Conservation (phyloP, 2,888 invertebrate species). For the Synergus gifuensis region DNA sequence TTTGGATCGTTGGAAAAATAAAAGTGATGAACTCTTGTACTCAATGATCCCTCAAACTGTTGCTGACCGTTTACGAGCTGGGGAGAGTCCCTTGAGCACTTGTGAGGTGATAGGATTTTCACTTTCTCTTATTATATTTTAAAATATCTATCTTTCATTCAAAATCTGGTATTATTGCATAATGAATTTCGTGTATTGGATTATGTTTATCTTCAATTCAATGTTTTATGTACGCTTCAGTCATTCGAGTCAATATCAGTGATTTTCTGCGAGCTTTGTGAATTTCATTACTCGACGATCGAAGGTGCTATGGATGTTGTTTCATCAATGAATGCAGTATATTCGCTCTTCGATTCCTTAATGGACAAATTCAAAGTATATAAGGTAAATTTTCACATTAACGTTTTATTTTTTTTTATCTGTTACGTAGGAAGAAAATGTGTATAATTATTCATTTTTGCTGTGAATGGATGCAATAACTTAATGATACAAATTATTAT, state of each 20-base stretch:
- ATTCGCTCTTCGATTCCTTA: conserved; percentile 90
- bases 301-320: conserved; percentile 88
- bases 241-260: conserved; percentile 88
- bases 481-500: too few relatives aligned
- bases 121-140: background rate
- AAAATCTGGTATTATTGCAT: conserved; percentile 67
- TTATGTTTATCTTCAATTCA: conserved; percentile 20
- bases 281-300: conserved; percentile 81
- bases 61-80: conserved; percentile 88
- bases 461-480: background rate
- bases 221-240: conserved; percentile 77
- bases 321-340: conserved; percentile 91
- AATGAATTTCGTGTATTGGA: background rate
- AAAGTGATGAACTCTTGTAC: conserved; percentile 91
- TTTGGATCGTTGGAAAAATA: conserved; percentile 90
- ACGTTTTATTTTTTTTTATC: background rate
- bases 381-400: conserved; percentile 81
- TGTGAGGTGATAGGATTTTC: conserved; percentile 83
- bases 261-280: conserved; percentile 87
- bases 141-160: background rate
- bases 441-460: background rate
- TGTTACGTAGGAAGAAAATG: too few relatives aligned
- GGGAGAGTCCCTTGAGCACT: conserved; percentile 87
- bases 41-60: conserved; percentile 95
- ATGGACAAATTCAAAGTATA: conserved; percentile 92